These are phyloP conservation scores for Celastrina argiolus DNA, from an alignment of 2,888 invertebrate genomes.

Conservation along the genomic window DNA sequence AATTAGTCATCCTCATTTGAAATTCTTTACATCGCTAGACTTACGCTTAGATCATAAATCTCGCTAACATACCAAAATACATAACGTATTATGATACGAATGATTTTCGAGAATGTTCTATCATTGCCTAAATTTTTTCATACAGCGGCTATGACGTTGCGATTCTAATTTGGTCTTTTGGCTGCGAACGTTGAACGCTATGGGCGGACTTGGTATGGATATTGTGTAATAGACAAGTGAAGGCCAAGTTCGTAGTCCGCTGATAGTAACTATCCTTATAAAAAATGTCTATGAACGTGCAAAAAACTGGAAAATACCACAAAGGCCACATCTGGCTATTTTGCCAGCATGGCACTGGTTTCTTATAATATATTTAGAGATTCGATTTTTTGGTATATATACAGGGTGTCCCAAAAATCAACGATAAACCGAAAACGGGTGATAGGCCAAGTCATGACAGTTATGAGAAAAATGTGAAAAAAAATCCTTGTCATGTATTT, in stretches of 20 bases:
- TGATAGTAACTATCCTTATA: background rate
- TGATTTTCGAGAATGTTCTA: background rate
- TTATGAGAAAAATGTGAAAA: too few species aligned
- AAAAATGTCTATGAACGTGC: background rate
- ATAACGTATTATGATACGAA: background rate
- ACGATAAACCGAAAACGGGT: too few species aligned
- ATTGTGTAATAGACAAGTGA: conserved; percentile 5
- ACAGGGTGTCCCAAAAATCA: too few species aligned
- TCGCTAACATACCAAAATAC: background rate
- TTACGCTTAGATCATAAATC: background rate
- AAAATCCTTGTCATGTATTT: too few species aligned
- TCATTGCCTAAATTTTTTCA: background rate
- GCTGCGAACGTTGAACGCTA: background rate
- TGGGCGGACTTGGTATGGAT: conserved; percentile 10
- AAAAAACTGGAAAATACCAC: background rate
- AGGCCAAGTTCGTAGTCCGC: background rate
- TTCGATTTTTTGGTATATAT: too few species aligned
- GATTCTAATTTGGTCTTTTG: background rate
- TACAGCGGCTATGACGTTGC: background rate
- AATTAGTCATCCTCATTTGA: background rate
- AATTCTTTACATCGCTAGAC: background rate
- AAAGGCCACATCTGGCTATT: background rate
- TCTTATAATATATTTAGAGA: too few species aligned
- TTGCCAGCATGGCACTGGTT: too few species aligned
- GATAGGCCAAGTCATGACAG: too few species aligned